Evolutionary conservation across 2,113 vertebrate species (phyloP).

Genomic region (Lophura nycthemera): DNA sequence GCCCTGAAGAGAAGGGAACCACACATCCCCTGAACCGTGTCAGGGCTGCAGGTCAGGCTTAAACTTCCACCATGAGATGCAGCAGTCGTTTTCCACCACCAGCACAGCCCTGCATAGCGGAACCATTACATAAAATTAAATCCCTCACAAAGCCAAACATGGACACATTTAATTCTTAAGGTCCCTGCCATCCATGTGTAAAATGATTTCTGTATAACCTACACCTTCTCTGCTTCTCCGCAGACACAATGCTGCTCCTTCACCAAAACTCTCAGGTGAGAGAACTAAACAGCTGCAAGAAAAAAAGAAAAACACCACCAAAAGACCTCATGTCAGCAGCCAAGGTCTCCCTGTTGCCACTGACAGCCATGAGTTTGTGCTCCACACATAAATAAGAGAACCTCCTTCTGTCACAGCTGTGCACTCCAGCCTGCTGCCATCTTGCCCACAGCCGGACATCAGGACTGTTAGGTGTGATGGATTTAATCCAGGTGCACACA

Average conservation of each 20-base stretch:
- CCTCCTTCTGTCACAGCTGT: not conserved
- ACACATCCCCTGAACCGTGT: not conserved
- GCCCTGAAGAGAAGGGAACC: not conserved
- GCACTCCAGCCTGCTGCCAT: not conserved
- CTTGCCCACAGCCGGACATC: too few relatives aligned
- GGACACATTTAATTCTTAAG: not conserved
- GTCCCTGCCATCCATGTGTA: rapidly evolving
- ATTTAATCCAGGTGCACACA: slow-evolving; percentile 68
- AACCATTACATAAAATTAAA: not conserved
- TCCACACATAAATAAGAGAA: rapidly evolving
- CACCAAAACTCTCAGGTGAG: rapidly evolving
- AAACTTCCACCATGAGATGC: not conserved
- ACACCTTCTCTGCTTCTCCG: not conserved
- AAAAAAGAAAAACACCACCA: too few relatives aligned
- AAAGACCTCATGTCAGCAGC: not conserved
- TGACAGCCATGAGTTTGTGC: rapidly evolving
- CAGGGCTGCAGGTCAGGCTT: not conserved
- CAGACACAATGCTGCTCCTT: rapidly evolving
- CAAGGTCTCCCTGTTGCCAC: not conserved
- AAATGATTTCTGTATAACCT: not conserved
- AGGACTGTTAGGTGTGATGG: not conserved
- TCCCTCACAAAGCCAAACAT: not conserved
- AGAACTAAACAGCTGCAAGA: rapidly evolving
- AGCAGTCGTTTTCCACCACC: not conserved
- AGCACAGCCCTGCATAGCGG: not conserved